Evolutionary conservation across 35 echinoderm and acorn worm species (phyloP).

Genomic region (Chiridota heheva): DNA sequence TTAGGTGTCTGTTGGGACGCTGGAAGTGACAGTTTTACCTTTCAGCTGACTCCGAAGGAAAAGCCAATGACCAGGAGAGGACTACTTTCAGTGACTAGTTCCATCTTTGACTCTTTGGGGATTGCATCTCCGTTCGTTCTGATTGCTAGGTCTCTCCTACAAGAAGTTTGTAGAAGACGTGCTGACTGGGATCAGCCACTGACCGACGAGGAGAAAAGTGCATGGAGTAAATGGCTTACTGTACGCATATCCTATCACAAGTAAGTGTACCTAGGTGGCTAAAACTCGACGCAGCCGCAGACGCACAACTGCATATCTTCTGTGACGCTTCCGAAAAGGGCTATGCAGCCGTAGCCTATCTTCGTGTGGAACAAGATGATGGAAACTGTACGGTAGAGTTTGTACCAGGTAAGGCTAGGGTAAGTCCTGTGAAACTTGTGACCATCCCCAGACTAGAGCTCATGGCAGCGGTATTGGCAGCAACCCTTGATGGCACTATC

Average conservation of each 20-base stretch:
- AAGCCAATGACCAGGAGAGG: conserved; percentile 36
- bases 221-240: conserved; percentile 37
- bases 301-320: conserved; percentile 42
- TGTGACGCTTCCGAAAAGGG: conserved; percentile 54
- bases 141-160: conserved; percentile 28
- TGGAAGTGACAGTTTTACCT: conserved; percentile 53
- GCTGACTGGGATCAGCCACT: conserved; percentile 45
- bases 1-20: conserved; percentile 56
- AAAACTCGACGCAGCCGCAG: not conserved
- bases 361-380: conserved; percentile 4
- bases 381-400: not conserved
- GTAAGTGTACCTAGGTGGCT: conserved; percentile 34
- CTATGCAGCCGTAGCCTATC: conserved; percentile 37
- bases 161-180: conserved; percentile 37
- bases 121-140: conserved; percentile 45
- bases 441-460: no score
- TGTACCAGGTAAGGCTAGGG: conserved; percentile 47
- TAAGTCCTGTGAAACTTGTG: conserved; percentile 30
- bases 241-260: not conserved
- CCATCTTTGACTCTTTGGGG: conserved; percentile 45
- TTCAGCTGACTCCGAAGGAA: conserved; percentile 37
- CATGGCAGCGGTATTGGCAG: no score
- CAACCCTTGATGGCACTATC: no score
- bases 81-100: conserved; percentile 58
- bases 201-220: not conserved